Base-by-base conservation (phyloP, 2,888 invertebrate genomes). In the Lamellibrachia satsuma region DNA sequence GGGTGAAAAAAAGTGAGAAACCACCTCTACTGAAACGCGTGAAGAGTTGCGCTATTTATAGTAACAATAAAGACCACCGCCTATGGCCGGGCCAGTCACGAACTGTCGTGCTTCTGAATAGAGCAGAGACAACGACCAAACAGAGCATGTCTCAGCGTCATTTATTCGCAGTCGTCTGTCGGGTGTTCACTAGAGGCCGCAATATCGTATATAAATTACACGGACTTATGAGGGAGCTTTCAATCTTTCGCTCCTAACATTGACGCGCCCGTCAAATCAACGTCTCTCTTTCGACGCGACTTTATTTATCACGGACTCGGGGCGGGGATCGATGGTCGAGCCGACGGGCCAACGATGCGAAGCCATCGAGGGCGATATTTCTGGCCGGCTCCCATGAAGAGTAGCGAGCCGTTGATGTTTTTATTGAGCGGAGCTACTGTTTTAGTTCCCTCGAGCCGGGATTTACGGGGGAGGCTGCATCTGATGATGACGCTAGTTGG, bases 211-310 rank as follows among this genome's bases (percentile, higher is more conserved):
- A 75, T 75, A 75, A 75, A 75, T 75, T 15, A 75, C 75, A 1
- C 75, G 75, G 22, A 22, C 75, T 75, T 75, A 75, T 75, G 75
- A 75, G n/a, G 75, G 75, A 75, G 22, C 75, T 15, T 6, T 75
- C 75, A 75, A 15, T 75, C 75, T 11, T 75, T 75, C 75, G 22
- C 22, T 75, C 75, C 75, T 75, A 75, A 75, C 75, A 75, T 75
- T 75, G n/a, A 75, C 75, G 7, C 75, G 75, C 75, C 75, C 75
- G 75, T 75, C 75, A 75, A 75, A 75, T 75, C 75, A 75, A 75
- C 75, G 75, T 75, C 75, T 11, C 75, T 75, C 75, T 75, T 75
- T 75, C 75, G 15, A 75, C 75, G 75, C 22, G 75, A 6, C 15
- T 6, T 22, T 75, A n/a, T 75, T 75, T 22, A 75, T 75, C 75